Evolutionary conservation across 1,140 invertebrate species (phyloP).

Genomic region (Drosophila repleta): DNA sequence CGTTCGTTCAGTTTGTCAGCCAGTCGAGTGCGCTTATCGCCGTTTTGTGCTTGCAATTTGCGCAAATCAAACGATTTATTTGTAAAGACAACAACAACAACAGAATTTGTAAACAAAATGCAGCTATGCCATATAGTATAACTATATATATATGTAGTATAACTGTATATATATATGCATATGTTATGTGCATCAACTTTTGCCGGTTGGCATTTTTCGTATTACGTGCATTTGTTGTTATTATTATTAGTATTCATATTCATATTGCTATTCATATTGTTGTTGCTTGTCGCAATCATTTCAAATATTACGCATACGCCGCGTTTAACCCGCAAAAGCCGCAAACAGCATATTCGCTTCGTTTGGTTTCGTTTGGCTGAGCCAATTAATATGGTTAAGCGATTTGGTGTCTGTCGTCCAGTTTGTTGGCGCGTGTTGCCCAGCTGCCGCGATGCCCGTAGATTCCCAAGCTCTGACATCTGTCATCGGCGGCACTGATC

Average conservation of each 20-base stretch:
- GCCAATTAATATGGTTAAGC: slow-evolving; percentile 80
- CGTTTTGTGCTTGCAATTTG: slow-evolving; percentile 66
- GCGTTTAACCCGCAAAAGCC: slow-evolving; percentile 36
- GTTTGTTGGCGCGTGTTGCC: slow-evolving; percentile 73
- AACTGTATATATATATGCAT: no score
- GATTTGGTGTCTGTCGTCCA: slow-evolving; percentile 56
- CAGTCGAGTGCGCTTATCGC: slow-evolving; percentile 53
- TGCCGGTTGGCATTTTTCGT: slow-evolving; percentile 28
- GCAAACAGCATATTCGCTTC: slow-evolving; percentile 25
- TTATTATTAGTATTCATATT: slow-evolving; percentile 1
- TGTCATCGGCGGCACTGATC: slow-evolving; percentile 39
- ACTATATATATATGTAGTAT: slow-evolving; percentile 14
- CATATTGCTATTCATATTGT: slow-evolving; percentile 17
- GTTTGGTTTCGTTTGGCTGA: slow-evolving; percentile 43
- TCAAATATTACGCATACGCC: slow-evolving; percentile 66
- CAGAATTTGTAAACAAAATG: slow-evolving; percentile 70
- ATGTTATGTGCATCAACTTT: slow-evolving; percentile 17
- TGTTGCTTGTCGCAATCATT: slow-evolving; percentile 42
- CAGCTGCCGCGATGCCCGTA: slow-evolving; percentile 49
- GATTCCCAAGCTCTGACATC: slow-evolving; percentile 59
- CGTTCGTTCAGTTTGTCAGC: slow-evolving; percentile 27
- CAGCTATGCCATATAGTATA: slow-evolving; percentile 38
- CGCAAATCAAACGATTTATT: slow-evolving; percentile 80
- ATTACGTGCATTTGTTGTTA: slow-evolving; percentile 20
- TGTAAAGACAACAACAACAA: slow-evolving; percentile 56